phyloP scores from a whole-genome alignment of 2,888 invertebrate genomes.

The Machimus atricapillus region DNA sequence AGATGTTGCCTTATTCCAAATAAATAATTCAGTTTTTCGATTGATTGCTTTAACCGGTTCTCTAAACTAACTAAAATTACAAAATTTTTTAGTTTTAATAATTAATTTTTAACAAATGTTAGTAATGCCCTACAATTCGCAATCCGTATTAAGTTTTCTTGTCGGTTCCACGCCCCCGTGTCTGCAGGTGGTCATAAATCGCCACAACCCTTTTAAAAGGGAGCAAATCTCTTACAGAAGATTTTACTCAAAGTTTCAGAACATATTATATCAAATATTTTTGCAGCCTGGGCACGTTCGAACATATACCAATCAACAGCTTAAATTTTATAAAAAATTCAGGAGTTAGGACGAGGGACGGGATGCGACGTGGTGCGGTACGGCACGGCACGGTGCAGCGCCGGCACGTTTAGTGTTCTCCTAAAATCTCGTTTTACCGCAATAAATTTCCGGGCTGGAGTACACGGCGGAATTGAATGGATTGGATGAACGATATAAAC shows the following conservation, averaged over 20 bases:
- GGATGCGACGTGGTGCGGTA: background rate
- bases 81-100: background rate
- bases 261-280: constrained; percentile 30
- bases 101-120: background rate
- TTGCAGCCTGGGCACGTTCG: constrained; percentile 18
- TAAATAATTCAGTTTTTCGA: too few species aligned
- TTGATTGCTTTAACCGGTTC: too few species aligned
- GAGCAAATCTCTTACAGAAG: background rate
- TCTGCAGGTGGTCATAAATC: background rate
- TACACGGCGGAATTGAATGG: constrained; percentile 22
- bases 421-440: constrained; percentile 28
- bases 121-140: background rate
- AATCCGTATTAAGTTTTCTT: background rate
- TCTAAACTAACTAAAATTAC: too few species aligned
- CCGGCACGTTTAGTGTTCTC: constrained; percentile 20
- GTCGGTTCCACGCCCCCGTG: background rate
- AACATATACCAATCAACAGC: constrained; percentile 23
- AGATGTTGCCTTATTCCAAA: too few species aligned
- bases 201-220: constrained; percentile 6
- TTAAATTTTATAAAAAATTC: constrained; percentile 28
- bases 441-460: constrained; percentile 22
- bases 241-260: constrained; percentile 4
- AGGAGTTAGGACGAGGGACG: background rate
- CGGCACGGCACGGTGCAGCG: background rate
- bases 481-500: constrained; percentile 26